Evolutionary conservation across 1,140 invertebrate species (phyloP).

Genomic region (Ylistrum balloti): DNA sequence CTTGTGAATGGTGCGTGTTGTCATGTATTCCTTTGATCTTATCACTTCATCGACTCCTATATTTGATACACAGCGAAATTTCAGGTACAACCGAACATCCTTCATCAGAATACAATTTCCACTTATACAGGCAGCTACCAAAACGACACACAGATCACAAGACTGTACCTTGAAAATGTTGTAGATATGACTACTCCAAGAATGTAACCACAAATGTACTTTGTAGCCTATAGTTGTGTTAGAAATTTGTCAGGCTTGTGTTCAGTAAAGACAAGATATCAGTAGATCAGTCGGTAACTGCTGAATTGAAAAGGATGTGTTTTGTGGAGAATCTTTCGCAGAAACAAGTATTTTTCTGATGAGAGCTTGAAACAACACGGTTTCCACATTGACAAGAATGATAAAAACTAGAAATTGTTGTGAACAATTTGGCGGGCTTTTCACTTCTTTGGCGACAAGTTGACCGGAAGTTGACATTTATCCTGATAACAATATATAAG

Average conservation of each 20-base stretch:
- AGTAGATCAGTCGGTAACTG: not conserved
- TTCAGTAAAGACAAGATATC: slow-evolving; percentile 46
- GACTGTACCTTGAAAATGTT: slow-evolving; percentile 55
- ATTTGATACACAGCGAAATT: slow-evolving; percentile 48
- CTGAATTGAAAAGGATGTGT: not conserved
- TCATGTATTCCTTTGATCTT: not conserved
- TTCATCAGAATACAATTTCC: slow-evolving; percentile 11
- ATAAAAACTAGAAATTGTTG: no score
- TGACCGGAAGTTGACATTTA: no score
- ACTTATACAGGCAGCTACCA: slow-evolving; percentile 43
- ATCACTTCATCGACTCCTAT: slow-evolving; percentile 22
- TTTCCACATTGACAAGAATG: no score
- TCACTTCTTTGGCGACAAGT: no score
- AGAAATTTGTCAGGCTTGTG: not conserved
- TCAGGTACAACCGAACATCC: not conserved
- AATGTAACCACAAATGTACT: slow-evolving; percentile 57
- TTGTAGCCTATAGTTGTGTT: slow-evolving; percentile 47
- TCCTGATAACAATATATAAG: no score
- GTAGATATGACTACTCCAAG: slow-evolving; percentile 47
- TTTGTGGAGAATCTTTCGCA: not conserved
- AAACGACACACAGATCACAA: slow-evolving; percentile 60
- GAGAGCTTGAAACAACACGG: no score
- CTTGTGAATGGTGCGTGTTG: slow-evolving; percentile 48
- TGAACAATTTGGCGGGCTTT: no score
- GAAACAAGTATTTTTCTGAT: no score